These are phyloP conservation scores for Sebastes nivosus DNA, from an alignment of 2,797 vertebrate genomes.

Conservation along the genomic window DNA sequence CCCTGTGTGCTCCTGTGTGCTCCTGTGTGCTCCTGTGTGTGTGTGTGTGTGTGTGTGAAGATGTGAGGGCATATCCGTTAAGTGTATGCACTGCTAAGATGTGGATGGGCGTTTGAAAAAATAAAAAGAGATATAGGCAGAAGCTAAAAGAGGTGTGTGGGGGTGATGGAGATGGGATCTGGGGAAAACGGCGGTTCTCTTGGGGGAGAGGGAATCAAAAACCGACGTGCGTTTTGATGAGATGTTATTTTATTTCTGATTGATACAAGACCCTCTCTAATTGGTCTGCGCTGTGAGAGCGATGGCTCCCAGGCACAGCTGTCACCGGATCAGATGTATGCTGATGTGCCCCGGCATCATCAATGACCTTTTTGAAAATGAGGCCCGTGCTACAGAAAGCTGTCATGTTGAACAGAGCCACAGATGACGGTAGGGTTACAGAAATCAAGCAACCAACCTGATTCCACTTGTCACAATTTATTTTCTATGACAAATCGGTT, in stretches of 20 bases:
- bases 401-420: slow-evolving; percentile 60
- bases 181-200: slow-evolving; percentile 34
- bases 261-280: slow-evolving; percentile 75
- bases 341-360: slow-evolving; percentile 64
- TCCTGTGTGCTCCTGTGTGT: not conserved
- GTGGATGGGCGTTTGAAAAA: not conserved
- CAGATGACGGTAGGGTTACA: slow-evolving; percentile 29
- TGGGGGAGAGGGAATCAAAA: slow-evolving; percentile 58
- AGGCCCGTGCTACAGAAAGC: slow-evolving; percentile 43
- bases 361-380: slow-evolving; percentile 74
- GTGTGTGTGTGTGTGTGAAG: not conserved
- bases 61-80: not conserved
- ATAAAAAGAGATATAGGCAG: slow-evolving; percentile 2
- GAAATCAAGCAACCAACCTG: slow-evolving; percentile 43
- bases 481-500: slow-evolving; percentile 17
- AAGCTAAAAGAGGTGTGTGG: slow-evolving; percentile 4
- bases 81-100: slow-evolving; percentile 7
- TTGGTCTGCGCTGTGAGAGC: slow-evolving; percentile 68
- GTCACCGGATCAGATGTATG: slow-evolving; percentile 68
- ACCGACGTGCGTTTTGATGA: slow-evolving; percentile 70
- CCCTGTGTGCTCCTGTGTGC: not conserved
- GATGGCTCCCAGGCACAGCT: slow-evolving; percentile 72
- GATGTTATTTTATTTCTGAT: slow-evolving; percentile 80
- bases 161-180: slow-evolving; percentile 50
- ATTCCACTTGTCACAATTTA: slow-evolving; percentile 50